phyloP scores from a whole-genome alignment of 1,140 invertebrate species.

The Melitaea cinxia region DNA sequence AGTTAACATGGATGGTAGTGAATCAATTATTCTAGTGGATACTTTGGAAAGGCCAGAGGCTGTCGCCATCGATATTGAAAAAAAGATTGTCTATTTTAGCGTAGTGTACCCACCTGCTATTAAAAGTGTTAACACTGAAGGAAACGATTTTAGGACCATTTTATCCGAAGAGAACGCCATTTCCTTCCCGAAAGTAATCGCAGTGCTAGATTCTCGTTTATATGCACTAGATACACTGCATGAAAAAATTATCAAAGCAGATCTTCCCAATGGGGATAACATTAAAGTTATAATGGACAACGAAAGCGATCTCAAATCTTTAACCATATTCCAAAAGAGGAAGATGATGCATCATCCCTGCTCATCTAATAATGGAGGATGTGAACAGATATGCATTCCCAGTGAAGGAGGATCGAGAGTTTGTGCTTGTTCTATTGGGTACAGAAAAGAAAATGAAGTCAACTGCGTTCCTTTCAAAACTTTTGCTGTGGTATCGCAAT shows the following conservation, averaged over 20 bases:
- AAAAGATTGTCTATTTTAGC: conserved; percentile 93
- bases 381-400: conserved; percentile 96
- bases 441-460: conserved; percentile 89
- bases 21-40: conserved; percentile 87
- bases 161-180: conserved; percentile 87
- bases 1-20: conserved; percentile 96
- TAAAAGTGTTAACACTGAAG: conserved; percentile 89
- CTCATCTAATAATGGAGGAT: conserved; percentile 92
- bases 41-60: conserved; percentile 89
- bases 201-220: conserved; percentile 90
- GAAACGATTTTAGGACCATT: conserved; percentile 86
- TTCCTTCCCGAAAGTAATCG: conserved; percentile 90
- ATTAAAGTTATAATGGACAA: conserved; percentile 91
- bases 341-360: conserved; percentile 91
- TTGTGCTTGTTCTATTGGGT: conserved; percentile 95
- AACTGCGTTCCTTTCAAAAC: conserved; percentile 92
- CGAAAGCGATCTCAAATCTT: conserved; percentile 92
- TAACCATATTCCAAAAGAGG: conserved; percentile 95
- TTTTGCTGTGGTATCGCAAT: conserved; percentile 95
- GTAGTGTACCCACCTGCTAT: conserved; percentile 88
- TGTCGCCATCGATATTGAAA: conserved; percentile 92
- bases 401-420: conserved; percentile 85
- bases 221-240: conserved; percentile 95
- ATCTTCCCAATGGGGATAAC: conserved; percentile 91
- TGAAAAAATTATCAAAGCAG: conserved; percentile 94